Percentiles rank a stretch among this genome's conserved stretches.
Evolutionary conservation across 2,888 invertebrate genomes (phyloP).

Genomic region (Drosophila barbarae): DNA sequence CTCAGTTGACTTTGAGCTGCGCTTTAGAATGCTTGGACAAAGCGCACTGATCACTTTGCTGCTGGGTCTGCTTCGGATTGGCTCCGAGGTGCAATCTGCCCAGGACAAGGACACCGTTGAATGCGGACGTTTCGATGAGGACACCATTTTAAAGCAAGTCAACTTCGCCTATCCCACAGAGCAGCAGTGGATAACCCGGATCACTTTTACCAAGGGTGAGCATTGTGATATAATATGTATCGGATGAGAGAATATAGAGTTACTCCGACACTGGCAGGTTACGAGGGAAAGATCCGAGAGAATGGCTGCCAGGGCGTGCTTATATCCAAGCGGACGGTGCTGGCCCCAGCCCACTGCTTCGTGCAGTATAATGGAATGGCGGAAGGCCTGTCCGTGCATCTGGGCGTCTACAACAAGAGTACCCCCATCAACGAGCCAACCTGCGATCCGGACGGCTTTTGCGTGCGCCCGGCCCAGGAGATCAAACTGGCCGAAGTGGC

Average conservation of each 20-base stretch:
- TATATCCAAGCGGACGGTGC: conserved; percentile 52
- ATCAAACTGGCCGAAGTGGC: conserved; percentile 52
- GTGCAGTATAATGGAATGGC: conserved; percentile 48
- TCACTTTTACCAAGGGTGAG: conserved; percentile 50
- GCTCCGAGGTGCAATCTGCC: conserved; percentile 13
- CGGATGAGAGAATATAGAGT: no score
- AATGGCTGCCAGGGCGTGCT: conserved; percentile 54
- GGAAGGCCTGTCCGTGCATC: conserved; percentile 55
- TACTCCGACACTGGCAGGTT: conserved; percentile 23
- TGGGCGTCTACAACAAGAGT: conserved; percentile 60
- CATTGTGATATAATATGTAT: no score
- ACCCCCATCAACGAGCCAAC: conserved; percentile 20
- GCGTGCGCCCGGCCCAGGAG: conserved; percentile 56
- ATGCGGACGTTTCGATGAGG: conserved; percentile 44
- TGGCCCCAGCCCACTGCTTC: conserved; percentile 63
- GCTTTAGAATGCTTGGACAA: conserved; percentile 47
- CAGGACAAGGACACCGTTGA: conserved; percentile 28
- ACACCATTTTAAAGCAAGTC: conserved; percentile 23
- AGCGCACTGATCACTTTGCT: conserved; percentile 30
- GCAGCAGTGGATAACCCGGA: conserved; percentile 60
- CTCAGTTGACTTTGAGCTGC: conserved; percentile 45
- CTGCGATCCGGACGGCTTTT: conserved; percentile 52
- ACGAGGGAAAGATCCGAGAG: conserved; percentile 41
- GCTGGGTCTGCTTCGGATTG: conserved; percentile 6
- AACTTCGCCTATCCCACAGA: conserved; percentile 51